Evolutionary conservation across 2,797 vertebrate species (phyloP), one percentile per base, ranked within the genome.

Genomic region (Sparidentex hasta): DNA sequence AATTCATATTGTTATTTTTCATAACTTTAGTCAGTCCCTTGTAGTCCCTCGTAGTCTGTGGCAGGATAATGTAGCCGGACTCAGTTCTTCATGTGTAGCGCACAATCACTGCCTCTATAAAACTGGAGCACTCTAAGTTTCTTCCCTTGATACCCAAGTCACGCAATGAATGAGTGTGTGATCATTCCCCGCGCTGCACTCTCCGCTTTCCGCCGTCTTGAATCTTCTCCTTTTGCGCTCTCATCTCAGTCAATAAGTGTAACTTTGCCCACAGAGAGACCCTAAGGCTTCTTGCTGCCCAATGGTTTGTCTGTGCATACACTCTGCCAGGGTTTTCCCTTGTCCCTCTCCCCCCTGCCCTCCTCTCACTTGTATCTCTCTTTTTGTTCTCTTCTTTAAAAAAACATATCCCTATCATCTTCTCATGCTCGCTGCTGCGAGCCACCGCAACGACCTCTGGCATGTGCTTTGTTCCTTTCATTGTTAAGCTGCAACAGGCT

Each of bases 231-330:
- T 67, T 46, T 73, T 71, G 50, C 62, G 61, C 52, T 77, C 59
- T 70, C 58, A 65, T 86, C 78, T 83, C 80, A 78, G 83, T 90
- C 87, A 82, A 80, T 83, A 68, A 75, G 43, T 74, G 73, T 65
- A 78, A 82, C 81, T 83, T 55, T 65, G 67, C 73, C 80, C 73
- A 65, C 61, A 52, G 77, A 80, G 64, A 81, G 41, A 76, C 79
- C 64, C 58, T 20, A 0, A 63, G 79, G 83, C 76, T 76, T 50
- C 65, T 71, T 1, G 16, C 82, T 77, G 72, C 71, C n/a, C 75
- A 29, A 6, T 25, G 68, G 55, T 72, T 51, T 1, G 0, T 50
- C n/a, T 68, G 62, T 63, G 71, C 47, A 66, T 8, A 56, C 47
- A 27, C 25, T 33, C 48, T 12, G 0, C 13, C 33, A 52, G 27